These are phyloP conservation scores for Drosophila kikkawai DNA, from an alignment of 1,140 invertebrate genomes.

Conservation along the genomic window DNA sequence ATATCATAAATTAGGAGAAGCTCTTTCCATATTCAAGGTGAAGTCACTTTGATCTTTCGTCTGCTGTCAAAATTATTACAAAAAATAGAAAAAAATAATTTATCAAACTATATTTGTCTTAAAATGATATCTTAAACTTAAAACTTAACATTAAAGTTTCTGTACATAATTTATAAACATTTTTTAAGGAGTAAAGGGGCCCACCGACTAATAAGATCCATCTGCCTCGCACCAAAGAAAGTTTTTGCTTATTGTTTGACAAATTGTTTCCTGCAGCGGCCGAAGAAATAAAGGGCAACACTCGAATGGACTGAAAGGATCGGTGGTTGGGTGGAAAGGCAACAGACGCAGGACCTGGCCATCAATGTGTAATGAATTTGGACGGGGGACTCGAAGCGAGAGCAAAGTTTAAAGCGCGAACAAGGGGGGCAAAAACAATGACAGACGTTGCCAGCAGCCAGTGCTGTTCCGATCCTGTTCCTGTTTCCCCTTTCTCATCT, in stretches of 20 bases:
- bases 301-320: constrained; percentile 13
- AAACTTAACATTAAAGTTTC: not conserved
- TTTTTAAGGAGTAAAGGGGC: constrained; percentile 1
- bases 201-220: constrained; percentile 13
- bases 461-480: constrained; percentile 23
- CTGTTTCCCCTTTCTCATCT: constrained; percentile 21
- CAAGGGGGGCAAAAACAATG: constrained; percentile 57
- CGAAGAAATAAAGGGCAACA: constrained; percentile 49
- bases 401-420: constrained; percentile 68
- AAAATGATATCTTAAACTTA: too few relatives aligned
- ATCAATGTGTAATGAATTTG: constrained; percentile 60
- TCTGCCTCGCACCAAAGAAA: constrained; percentile 28
- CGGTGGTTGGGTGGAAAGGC: constrained; percentile 3
- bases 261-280: constrained; percentile 64
- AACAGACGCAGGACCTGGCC: constrained; percentile 12
- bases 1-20: not conserved
- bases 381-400: constrained; percentile 29
- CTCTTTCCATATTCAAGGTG: not conserved
- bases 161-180: constrained; percentile 1
- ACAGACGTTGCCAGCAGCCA: constrained; percentile 22
- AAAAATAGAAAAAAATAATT: not conserved
- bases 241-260: constrained; percentile 64
- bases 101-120: not conserved
- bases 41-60: not conserved
- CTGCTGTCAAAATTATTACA: not conserved